Evolutionary conservation across 2,113 vertebrate genomes (phyloP), one percentile per base, ranked within the genome.

Genomic region (Callochromis pleurospilus): DNA sequence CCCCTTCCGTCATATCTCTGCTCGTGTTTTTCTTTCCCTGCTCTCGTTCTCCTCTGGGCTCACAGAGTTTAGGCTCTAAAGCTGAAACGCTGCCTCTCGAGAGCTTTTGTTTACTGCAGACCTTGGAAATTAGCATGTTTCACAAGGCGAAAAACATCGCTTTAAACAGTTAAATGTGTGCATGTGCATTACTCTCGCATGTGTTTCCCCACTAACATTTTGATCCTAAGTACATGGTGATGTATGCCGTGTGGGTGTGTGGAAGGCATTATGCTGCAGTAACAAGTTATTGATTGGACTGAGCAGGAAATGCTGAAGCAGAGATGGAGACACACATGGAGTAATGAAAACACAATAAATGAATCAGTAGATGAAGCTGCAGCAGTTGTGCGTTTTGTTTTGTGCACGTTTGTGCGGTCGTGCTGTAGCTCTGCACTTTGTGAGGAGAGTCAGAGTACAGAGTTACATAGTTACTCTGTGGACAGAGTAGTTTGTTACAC

Each of bases 231-330:
- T 77, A 45, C 49, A 40, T 47, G 88, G 53, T 36, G 49, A 83
- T 79, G 55, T 82, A 47, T 68, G 47, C 40, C 58, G 79, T 38
- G 70, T 75, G 47, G 80, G 70, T 21, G 40, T 85, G 33, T 86
- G 86, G 79, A 87, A 93, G 90, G 88, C 83, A 93, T 93, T 92
- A 89, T 88, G 62, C 88, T 81, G 83, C 88, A 90, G 92, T 92
- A 92, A 95, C 92, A 94, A 94, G 91, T 81, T 94, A 94, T 95
- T 90, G 94, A 95, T 95, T 92, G 87, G 53, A 81, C 75, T 47
- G 73, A 77, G 79, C 40, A 7, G 83, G 87, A 93, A 92, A 93
- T 11, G 36, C 86, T 81, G 84, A 73, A 88, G 88, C 45, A 42
- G 80, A 70, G 79, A 90, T 79, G 31, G 24, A 90, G 55, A 84